Percentiles rank a stretch among this genome's conserved stretches.
Conservation (phyloP, 2,888 invertebrate genomes). For the Selenia dentaria region DNA sequence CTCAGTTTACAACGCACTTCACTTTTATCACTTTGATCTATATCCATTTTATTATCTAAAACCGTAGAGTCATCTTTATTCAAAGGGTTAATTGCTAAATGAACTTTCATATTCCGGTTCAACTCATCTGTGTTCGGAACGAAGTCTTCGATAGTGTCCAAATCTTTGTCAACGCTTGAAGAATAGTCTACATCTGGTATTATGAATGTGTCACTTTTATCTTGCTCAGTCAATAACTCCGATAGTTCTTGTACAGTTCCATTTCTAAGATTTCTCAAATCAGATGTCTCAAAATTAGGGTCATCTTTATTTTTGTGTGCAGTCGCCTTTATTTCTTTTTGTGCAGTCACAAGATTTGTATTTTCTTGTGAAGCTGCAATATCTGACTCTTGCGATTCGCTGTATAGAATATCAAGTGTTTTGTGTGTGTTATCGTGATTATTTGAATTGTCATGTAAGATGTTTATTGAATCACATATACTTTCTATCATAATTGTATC, state of each 20-base stretch:
- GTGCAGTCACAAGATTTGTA: not conserved
- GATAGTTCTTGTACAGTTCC: no score
- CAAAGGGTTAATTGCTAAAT: constrained; percentile 50
- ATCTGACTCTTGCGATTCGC: not conserved
- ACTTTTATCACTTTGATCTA: constrained; percentile 8
- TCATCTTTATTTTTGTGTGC: not conserved
- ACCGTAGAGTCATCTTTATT: constrained; percentile 21
- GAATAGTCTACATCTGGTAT: not conserved
- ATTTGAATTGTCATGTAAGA: no score
- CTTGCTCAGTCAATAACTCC: no score
- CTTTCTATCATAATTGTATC: no score
- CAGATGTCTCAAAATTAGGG: no score
- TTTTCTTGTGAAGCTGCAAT: not conserved
- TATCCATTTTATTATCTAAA: constrained; percentile 10
- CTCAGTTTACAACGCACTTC: constrained; percentile 5
- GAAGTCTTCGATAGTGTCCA: not conserved
- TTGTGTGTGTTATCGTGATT: no score
- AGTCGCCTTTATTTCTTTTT: not conserved
- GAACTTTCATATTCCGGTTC: constrained; percentile 44
- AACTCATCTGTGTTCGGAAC: not conserved
- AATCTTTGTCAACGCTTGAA: not conserved
- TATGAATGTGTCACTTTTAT: no score
- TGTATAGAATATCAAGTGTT: no score
- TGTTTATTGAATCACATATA: no score
- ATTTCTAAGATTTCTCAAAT: no score